A percentile compares a stretch with the other conserved stretches of the same genome.
These are phyloP conservation scores for Turnix velox DNA, from an alignment of 2,113 vertebrate species.

Conservation along the genomic window DNA sequence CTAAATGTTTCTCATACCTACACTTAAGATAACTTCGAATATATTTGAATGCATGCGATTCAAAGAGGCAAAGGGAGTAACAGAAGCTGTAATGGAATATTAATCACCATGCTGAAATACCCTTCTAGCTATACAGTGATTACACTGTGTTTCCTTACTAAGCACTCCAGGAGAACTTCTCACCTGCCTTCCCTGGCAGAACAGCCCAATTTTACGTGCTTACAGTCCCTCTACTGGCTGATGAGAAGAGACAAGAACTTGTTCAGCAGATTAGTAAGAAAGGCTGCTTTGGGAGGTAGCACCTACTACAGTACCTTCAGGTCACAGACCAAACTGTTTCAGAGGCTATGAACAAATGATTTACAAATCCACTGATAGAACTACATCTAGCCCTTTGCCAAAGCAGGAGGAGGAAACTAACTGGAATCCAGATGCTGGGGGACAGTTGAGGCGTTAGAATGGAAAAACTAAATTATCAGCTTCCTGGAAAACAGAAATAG, in stretches of 20 bases:
- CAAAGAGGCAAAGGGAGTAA: background rate
- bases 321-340: background rate
- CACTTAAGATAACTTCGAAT: background rate
- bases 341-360: background rate
- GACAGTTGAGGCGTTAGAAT: fast-evolving
- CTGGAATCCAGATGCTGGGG: background rate
- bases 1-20: fast-evolving
- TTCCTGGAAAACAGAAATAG: background rate
- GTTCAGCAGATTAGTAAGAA: background rate
- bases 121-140: background rate
- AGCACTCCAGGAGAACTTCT: background rate
- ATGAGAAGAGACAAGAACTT: background rate
- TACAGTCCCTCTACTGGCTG: fast-evolving
- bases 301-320: background rate
- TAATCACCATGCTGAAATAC: background rate
- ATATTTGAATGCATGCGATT: background rate
- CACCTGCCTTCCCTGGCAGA: background rate
- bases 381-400: too few relatives aligned
- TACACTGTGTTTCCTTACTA: background rate
- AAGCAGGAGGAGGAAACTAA: background rate
- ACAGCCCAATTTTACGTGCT: background rate
- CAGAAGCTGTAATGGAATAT: background rate
- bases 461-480: background rate
- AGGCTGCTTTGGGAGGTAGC: background rate
- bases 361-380: background rate